phyloP scores from a whole-genome alignment of 2,113 vertebrate genomes.

The Podarcis cretensis region DNA sequence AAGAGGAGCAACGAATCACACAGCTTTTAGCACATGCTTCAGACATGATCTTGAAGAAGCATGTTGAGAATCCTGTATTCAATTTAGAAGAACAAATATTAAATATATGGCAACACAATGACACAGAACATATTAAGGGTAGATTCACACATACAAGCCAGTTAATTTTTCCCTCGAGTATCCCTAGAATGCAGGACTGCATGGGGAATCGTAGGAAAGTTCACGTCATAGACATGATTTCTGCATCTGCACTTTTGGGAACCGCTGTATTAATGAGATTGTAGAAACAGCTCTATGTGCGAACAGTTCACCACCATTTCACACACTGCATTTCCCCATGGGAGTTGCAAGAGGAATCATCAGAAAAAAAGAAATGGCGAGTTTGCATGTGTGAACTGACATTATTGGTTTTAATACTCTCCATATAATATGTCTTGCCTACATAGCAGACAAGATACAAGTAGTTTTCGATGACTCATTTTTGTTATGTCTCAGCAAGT shows the following conservation, averaged over 20 bases:
- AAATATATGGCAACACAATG: not conserved
- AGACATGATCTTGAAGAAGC: fast-evolving
- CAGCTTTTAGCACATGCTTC: not conserved
- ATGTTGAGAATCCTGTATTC: constrained; percentile 25
- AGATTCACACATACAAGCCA: not conserved
- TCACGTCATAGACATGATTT: constrained; percentile 8
- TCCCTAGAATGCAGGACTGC: not conserved
- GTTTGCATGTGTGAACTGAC: not conserved
- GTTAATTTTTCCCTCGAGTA: not conserved
- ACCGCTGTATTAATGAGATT: not conserved
- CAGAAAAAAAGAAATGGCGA: not conserved
- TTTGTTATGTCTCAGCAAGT: constrained; percentile 5
- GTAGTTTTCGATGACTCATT: not conserved
- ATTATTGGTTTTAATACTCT: not conserved
- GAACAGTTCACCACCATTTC: not conserved
- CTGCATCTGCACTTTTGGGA: not conserved
- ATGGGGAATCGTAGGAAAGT: not conserved
- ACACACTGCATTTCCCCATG: not conserved
- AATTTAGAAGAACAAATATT: constrained; percentile 41
- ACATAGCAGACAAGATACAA: not conserved
- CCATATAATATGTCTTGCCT: not conserved
- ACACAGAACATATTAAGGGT: not conserved
- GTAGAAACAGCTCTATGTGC: not conserved
- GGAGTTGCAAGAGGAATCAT: not conserved
- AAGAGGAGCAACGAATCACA: not conserved